These are phyloP conservation scores for Triplophysa rosa DNA, from an alignment of 2,113 vertebrate species.

Conservation along the genomic window DNA sequence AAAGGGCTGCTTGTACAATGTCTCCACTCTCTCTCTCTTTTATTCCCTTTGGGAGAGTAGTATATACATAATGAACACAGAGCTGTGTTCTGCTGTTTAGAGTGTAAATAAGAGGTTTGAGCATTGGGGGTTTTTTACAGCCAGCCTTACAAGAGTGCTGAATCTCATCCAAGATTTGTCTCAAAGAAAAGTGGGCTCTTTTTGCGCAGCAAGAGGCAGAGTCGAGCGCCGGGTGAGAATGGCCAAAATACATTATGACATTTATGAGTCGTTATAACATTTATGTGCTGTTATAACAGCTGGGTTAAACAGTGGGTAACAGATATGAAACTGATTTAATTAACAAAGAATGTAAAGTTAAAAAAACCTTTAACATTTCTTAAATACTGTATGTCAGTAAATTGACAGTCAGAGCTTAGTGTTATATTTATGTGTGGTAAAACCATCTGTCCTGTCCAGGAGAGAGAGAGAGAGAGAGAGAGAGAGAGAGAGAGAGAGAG, in stretches of 20 bases:
- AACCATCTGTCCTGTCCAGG: slow-evolving; percentile 23
- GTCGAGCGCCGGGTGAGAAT: background rate
- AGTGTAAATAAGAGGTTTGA: slow-evolving; percentile 16
- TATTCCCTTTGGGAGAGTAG: slow-evolving; percentile 26
- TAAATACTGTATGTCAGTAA: background rate
- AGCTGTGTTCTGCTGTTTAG: slow-evolving; percentile 10
- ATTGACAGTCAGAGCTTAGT: background rate
- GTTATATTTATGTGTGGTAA: background rate
- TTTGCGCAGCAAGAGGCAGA: background rate
- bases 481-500: too few relatives aligned
- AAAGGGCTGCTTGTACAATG: slow-evolving; percentile 56
- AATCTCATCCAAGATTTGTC: slow-evolving; percentile 4
- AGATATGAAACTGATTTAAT: slow-evolving; percentile 20
- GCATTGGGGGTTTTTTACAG: slow-evolving; percentile 11
- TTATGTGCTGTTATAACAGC: slow-evolving; percentile 12
- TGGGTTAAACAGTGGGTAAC: too few relatives aligned
- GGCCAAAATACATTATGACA: too few relatives aligned
- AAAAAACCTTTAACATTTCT: slow-evolving; percentile 13
- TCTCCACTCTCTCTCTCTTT: slow-evolving; percentile 18
- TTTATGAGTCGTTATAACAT: too few relatives aligned
- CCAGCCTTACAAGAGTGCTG: slow-evolving; percentile 18
- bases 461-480: background rate
- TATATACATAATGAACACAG: slow-evolving; percentile 27
- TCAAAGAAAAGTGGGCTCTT: slow-evolving; percentile 1
- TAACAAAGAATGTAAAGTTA: background rate